phyloP scores from a whole-genome alignment of 1,140 invertebrate species.

The Potamilus streckersoni region DNA sequence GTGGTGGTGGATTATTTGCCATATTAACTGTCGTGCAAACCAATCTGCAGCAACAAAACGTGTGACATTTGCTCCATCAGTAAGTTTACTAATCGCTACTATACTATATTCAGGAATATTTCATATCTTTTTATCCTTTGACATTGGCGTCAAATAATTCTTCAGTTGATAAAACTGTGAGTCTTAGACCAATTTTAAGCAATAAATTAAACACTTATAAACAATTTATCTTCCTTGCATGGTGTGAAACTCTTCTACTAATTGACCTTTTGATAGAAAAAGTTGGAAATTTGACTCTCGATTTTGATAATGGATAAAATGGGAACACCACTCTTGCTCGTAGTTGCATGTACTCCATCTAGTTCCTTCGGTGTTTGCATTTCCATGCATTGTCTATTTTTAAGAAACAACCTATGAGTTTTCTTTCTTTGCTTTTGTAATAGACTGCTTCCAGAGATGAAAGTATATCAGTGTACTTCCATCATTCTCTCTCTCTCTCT shows the following conservation, averaged over 20 bases:
- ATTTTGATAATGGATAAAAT: too few relatives aligned
- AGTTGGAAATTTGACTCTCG: too few relatives aligned
- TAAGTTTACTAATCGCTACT: too few relatives aligned
- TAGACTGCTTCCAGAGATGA: not conserved
- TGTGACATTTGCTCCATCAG: too few relatives aligned
- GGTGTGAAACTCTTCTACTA: not conserved
- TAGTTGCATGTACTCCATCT: not conserved
- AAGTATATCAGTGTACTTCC: not conserved
- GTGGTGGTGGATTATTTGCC: too few relatives aligned
- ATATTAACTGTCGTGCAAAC: too few relatives aligned
- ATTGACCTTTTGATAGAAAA: too few relatives aligned
- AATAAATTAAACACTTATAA: not conserved
- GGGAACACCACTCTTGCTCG: not conserved
- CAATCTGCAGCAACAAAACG: too few relatives aligned
- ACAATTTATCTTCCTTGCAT: not conserved
- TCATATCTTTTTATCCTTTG: not conserved
- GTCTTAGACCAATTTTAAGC: not conserved
- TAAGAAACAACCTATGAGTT: not conserved
- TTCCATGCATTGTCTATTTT: not conserved
- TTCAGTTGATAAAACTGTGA: not conserved
- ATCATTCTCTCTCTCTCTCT: not conserved
- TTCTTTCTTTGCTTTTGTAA: not conserved
- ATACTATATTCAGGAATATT: constrained; percentile 1
- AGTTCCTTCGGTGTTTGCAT: not conserved
- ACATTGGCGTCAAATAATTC: not conserved